Evolutionary conservation across 2,113 vertebrate species (phyloP).

Genomic region (Mormoops blainvillei): DNA sequence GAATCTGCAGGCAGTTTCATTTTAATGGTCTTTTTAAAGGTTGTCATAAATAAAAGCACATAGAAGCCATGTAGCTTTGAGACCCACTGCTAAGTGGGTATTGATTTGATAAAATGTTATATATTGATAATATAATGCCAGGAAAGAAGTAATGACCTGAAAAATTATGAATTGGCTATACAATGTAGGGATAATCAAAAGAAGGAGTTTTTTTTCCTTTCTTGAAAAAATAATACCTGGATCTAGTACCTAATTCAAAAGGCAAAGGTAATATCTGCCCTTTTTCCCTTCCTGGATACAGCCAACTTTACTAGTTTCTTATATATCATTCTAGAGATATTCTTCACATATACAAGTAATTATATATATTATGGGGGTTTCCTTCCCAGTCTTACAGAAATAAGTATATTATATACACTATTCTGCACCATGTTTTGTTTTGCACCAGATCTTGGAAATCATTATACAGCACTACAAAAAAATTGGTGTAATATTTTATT

Average conservation of each 20-base stretch:
- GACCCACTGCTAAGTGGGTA: neutral
- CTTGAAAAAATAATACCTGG: slow-evolving; percentile 36
- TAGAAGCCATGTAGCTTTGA: neutral
- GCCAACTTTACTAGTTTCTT: neutral
- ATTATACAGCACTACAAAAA: neutral
- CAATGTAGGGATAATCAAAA: neutral
- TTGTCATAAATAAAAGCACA: neutral
- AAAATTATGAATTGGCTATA: slow-evolving; percentile 2
- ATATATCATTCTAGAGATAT: neutral
- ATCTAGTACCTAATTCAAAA: neutral
- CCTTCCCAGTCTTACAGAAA: neutral
- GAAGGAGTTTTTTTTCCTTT: neutral
- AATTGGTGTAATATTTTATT: neutral
- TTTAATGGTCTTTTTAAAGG: slow-evolving; percentile 28
- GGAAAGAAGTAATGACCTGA: slow-evolving; percentile 18
- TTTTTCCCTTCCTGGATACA: neutral
- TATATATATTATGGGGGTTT: neutral
- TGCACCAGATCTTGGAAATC: slow-evolving; percentile 19
- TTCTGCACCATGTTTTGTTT: neutral
- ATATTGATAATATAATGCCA: slow-evolving; percentile 21
- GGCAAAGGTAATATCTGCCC: neutral
- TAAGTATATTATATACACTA: neutral
- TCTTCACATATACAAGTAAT: neutral
- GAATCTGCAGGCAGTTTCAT: slow-evolving; percentile 9
- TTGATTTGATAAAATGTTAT: slow-evolving; percentile 16